These are phyloP conservation scores for Odobenus rosmarus DNA, from an alignment of 2,113 vertebrate species.

Conservation along the genomic window DNA sequence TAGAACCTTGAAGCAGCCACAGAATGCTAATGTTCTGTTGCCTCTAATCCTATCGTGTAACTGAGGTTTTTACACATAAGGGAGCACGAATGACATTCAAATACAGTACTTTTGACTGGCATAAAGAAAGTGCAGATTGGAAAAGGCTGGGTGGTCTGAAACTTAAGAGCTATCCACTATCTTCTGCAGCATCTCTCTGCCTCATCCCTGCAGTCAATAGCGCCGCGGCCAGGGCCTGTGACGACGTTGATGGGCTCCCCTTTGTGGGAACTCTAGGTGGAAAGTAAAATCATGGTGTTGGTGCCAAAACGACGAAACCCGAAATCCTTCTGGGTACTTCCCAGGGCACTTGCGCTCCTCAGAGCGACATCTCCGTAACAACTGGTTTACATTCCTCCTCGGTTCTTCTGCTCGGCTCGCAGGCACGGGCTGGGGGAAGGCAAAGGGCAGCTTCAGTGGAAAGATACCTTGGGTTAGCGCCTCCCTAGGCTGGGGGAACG, in stretches of 20 bases:
- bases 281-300: conserved; percentile 27
- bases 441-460: conserved; percentile 44
- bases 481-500: conserved; percentile 23
- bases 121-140: background rate
- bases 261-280: conserved; percentile 45
- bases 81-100: background rate
- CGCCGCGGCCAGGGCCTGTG: conserved; percentile 66
- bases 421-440: background rate
- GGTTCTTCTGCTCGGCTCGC: background rate
- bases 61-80: background rate
- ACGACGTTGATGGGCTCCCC: conserved; percentile 47
- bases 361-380: conserved; percentile 76
- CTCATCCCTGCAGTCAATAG: conserved; percentile 64
- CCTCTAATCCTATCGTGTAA: background rate
- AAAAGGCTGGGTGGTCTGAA: conserved; percentile 38
- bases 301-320: conserved; percentile 60
- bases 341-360: conserved; percentile 48
- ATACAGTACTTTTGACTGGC: background rate
- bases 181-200: conserved; percentile 50
- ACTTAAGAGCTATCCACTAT: conserved; percentile 60
- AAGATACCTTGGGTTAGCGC: conserved; percentile 56
- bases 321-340: conserved; percentile 67
- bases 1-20: background rate
- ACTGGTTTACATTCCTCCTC: conserved; percentile 53
- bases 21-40: background rate